A percentile compares a stretch with the other conserved stretches of the same genome.
Conservation (phyloP, 2,797 vertebrate species). For the Phrynocephalus vlangalii region DNA sequence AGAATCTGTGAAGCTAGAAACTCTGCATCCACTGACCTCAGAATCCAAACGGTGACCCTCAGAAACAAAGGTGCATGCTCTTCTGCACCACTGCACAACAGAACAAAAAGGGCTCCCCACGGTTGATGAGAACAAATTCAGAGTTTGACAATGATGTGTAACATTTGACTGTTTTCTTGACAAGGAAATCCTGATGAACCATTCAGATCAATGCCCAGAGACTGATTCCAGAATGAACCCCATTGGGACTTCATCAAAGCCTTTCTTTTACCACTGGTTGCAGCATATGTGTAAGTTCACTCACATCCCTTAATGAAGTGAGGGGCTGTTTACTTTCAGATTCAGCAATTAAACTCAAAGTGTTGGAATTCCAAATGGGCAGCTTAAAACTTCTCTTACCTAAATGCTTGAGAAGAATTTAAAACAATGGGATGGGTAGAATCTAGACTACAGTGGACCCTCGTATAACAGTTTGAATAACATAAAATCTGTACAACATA, state of each 20-base stretch:
- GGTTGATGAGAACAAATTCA: constrained; percentile 26
- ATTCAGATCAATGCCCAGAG: not conserved
- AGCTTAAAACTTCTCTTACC: not conserved
- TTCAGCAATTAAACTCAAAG: not conserved
- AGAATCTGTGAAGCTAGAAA: constrained; percentile 11
- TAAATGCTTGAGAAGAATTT: not conserved
- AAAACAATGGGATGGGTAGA: not conserved
- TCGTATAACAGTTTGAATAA: too few relatives aligned
- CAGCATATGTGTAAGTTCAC: not conserved
- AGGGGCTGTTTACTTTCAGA: not conserved
- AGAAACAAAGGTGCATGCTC: constrained; percentile 12
- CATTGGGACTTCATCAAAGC: fast-evolving
- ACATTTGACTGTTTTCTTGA: constrained; percentile 22
- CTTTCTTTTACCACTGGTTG: not conserved
- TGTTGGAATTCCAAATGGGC: not conserved
- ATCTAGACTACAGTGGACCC: not conserved
- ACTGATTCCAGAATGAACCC: not conserved
- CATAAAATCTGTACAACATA: too few relatives aligned
- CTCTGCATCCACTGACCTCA: not conserved
- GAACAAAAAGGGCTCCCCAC: constrained; percentile 9
- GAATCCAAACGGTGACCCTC: constrained; percentile 16
- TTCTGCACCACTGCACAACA: constrained; percentile 8
- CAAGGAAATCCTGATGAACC: not conserved
- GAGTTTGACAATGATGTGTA: constrained; percentile 15
- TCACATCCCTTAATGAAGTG: not conserved